Base-by-base conservation (phyloP, 2,888 invertebrate genomes). In the Syrista parreyssii region DNA sequence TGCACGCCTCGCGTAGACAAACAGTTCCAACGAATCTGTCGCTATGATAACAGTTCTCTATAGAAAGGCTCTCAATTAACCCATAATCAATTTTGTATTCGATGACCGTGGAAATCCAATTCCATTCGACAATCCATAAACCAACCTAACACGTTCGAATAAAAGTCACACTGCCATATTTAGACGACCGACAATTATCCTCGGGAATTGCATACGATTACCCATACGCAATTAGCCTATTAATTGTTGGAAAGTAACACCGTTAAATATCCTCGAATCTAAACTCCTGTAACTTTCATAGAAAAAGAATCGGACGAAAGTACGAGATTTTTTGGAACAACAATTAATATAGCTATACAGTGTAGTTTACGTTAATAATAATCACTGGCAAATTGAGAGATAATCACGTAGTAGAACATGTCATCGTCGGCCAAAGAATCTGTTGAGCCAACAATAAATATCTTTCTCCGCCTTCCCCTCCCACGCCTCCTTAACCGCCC, bases 51-150 rank as follows among this genome's bases (percentile, higher is more conserved):
- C 68, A 73, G n/a, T 71, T 34, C 36, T 68, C 75, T 76, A 40
- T 86, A 82, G 85, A 88, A 87, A 86, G 87, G 86, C 85, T 87
- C 85, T 86, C 80, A 85, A 87, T 87, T 86, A 84, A 86, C 82
- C 83, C 83, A 81, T 84, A 84, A 87, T 88, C 88, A 85, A 87
- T 87, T 88, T 85, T 85, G 86, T 83, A 83, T 78, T 83, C 68
- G 23, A 23, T 55, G 55, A 55, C 55, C 23, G 23, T 55, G 55
- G 55, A 55, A 55, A 23, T 55, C 23, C 9, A 55, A 40, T 15
- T 15, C 6, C 40, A 40, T 23, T 9, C 23, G 23, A 23, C 9
- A 55, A 55, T 23, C 23, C 1, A 9, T 55, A 55, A 23, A 55
- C 15, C 55, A 9, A 55, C 1, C 23, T 55, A 55, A 55, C 55